Percentiles rank a stretch among this genome's conserved stretches.
These are phyloP conservation scores for Stenodema calcarata DNA, from an alignment of 2,888 invertebrate genomes.

Conservation along the genomic window DNA sequence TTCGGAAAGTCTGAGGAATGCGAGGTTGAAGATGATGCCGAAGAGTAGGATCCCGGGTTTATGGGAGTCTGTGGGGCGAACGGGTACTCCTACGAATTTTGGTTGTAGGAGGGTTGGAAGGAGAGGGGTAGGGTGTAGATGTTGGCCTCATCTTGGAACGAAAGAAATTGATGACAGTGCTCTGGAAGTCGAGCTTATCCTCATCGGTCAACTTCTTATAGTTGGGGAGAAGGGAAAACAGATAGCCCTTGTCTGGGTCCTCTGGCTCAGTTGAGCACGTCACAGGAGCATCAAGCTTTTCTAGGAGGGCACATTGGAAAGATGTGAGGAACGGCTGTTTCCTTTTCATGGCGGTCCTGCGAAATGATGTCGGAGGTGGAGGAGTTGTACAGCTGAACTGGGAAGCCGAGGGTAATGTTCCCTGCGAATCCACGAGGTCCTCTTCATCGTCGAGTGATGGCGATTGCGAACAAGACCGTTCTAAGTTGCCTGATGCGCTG, in stretches of 20 bases:
- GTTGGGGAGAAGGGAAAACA: neutral
- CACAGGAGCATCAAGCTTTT: neutral
- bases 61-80: neutral
- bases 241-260: neutral
- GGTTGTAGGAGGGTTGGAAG: too few relatives aligned
- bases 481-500: neutral
- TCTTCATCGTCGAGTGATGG: neutral
- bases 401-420: neutral
- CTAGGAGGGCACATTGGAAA: neutral
- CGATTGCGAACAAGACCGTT: neutral
- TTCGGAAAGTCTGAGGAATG: neutral
- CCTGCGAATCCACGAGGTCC: conserved; percentile 2
- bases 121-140: neutral
- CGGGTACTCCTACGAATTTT: neutral
- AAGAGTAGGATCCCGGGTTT: neutral
- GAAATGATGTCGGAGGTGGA: neutral
- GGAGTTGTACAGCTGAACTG: neutral
- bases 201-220: neutral
- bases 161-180: neutral
- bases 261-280: neutral
- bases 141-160: neutral
- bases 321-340: neutral
- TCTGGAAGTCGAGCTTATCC: conserved; percentile 2
- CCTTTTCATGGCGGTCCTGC: neutral
- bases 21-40: neutral